Evolutionary conservation across 1,140 invertebrate genomes (phyloP).

Genomic region (roundworm (Caenorhabditis elegans)): DNA sequence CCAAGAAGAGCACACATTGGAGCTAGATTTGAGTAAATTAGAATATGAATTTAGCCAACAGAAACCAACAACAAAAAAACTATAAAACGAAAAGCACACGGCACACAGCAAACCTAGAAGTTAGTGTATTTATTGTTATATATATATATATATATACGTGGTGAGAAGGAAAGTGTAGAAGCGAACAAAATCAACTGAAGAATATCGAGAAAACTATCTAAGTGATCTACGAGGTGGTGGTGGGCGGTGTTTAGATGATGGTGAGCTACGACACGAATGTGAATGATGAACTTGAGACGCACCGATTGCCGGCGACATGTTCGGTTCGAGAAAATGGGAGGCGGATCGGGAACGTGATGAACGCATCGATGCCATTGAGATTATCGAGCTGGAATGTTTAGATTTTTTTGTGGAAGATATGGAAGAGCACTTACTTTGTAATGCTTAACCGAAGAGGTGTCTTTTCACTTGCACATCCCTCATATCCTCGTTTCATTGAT

Average conservation of each 20-base stretch:
- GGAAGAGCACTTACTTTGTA: slow-evolving; percentile 26
- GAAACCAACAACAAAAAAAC: no score
- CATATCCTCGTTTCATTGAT: slow-evolving; percentile 42
- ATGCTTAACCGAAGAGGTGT: slow-evolving; percentile 43
- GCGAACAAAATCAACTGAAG: background rate
- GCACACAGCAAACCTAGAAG: background rate
- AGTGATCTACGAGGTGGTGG: slow-evolving; percentile 19
- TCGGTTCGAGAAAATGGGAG: slow-evolving; percentile 35
- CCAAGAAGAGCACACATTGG: slow-evolving; percentile 14
- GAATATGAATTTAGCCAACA: background rate
- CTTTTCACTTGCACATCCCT: slow-evolving; percentile 45
- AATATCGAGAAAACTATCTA: background rate
- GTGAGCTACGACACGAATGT: slow-evolving; percentile 1
- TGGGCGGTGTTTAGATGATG: background rate
- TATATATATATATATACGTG: no score
- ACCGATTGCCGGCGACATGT: slow-evolving; percentile 37
- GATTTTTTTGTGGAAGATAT: background rate
- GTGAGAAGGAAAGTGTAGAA: background rate
- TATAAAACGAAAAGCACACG: background rate
- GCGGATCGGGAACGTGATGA: slow-evolving; percentile 35
- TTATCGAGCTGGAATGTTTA: slow-evolving; percentile 40
- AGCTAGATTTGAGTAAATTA: no score
- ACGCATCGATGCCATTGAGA: slow-evolving; percentile 43
- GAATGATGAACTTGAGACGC: slow-evolving; percentile 10
- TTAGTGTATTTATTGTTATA: background rate